A percentile compares a stretch with the other conserved stretches of the same genome.
Evolutionary conservation across 2,113 vertebrate species (phyloP).

Genomic region (Chloropsis cyanopogon): DNA sequence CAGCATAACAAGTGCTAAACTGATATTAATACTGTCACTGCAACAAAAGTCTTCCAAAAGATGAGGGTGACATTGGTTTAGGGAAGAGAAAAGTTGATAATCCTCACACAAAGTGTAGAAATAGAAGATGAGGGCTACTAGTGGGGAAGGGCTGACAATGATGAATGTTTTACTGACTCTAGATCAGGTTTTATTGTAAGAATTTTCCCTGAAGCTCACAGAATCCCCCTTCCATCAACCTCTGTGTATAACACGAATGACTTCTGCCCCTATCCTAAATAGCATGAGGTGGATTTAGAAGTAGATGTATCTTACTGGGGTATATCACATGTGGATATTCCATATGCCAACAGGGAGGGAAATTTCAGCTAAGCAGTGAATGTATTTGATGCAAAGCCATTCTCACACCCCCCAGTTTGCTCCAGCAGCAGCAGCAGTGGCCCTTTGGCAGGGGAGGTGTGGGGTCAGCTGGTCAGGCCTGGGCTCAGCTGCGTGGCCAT

Average conservation of each 20-base stretch:
- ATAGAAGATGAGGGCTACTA: not conserved
- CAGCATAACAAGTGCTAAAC: not conserved
- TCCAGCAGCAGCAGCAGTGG: not conserved
- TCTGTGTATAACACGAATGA: rapidly evolving
- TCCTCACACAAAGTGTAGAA: not conserved
- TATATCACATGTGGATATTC: not conserved
- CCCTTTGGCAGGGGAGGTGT: not conserved
- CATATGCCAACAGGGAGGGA: not conserved
- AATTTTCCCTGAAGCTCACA: not conserved
- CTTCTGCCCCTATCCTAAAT: not conserved
- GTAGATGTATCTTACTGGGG: not conserved
- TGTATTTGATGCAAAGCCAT: not conserved
- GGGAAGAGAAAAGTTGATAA: not conserved
- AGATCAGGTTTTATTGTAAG: not conserved
- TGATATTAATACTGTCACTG: not conserved
- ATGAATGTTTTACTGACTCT: not conserved
- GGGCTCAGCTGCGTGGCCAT: not conserved
- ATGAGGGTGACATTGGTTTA: not conserved
- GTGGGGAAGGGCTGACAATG: not conserved
- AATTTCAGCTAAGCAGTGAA: not conserved
- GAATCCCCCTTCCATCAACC: rapidly evolving
- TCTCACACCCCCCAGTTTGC: not conserved
- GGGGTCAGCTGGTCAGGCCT: not conserved
- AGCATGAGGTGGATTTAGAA: not conserved
- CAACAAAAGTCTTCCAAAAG: not conserved